Conservation (phyloP, 1,140 invertebrate species). For the Listronotus bonariensis region DNA sequence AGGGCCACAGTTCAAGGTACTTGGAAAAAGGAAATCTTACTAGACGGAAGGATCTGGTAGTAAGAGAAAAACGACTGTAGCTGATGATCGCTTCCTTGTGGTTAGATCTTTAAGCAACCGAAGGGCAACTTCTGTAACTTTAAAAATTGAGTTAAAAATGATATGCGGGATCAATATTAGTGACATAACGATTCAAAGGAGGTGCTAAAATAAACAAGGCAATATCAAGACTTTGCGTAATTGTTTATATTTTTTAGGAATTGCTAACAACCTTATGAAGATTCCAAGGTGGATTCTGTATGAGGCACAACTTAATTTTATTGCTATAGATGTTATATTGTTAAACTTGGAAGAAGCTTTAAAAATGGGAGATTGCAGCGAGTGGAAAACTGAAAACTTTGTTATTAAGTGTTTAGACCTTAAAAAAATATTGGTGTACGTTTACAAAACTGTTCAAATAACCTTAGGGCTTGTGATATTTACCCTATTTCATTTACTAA, state of each 20-base stretch:
- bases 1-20: too few species aligned
- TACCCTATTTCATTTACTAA: not conserved
- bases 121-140: too few species aligned
- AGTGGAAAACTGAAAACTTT: slow-evolving; percentile 22
- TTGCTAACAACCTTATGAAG: slow-evolving; percentile 31
- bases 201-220: too few species aligned
- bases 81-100: too few species aligned
- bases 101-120: too few species aligned
- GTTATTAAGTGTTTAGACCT: slow-evolving; percentile 14
- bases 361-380: not conserved
- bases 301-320: slow-evolving; percentile 19
- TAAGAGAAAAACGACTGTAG: too few species aligned
- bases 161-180: too few species aligned
- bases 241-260: slow-evolving; percentile 6
- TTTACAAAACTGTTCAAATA: slow-evolving; percentile 18
- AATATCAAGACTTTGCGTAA: too few species aligned
- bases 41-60: too few species aligned
- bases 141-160: too few species aligned
- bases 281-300: slow-evolving; percentile 15
- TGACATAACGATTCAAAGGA: too few species aligned
- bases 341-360: slow-evolving; percentile 9
- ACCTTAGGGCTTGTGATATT: not conserved
- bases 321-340: slow-evolving; percentile 19
- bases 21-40: too few species aligned
- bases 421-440: slow-evolving; percentile 2